Evolutionary conservation across 2,797 vertebrate species (phyloP).

Genomic region (Morus bassanus): DNA sequence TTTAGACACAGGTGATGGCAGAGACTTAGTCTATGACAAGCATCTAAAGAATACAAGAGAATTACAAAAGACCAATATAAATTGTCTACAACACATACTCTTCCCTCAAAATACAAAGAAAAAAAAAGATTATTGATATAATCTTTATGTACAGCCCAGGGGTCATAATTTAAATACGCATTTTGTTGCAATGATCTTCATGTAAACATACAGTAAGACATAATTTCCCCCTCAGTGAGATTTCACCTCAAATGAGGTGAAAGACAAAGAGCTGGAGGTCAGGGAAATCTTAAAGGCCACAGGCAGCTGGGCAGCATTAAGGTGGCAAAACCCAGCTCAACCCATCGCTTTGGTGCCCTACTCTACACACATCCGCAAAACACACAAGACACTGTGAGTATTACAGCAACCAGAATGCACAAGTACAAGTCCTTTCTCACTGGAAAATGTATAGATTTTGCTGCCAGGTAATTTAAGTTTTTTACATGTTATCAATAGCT

Average conservation of each 20-base stretch:
- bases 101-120: not conserved
- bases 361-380: not conserved
- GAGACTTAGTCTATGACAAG: not conserved
- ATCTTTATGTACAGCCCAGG: not conserved
- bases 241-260: not conserved
- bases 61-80: not conserved
- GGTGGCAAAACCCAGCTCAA: not conserved
- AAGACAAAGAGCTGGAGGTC: not conserved
- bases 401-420: not conserved
- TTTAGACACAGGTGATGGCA: not conserved
- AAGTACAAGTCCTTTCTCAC: rapidly evolving
- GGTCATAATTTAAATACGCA: not conserved
- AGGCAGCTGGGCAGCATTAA: not conserved
- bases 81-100: rapidly evolving
- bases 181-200: not conserved
- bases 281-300: not conserved
- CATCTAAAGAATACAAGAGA: not conserved
- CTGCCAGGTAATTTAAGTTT: not conserved
- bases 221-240: not conserved
- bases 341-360: rapidly evolving
- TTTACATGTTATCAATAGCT: not conserved
- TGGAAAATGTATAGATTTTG: not conserved
- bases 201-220: not conserved
- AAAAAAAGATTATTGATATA: not conserved
- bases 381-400: rapidly evolving